These are phyloP conservation scores for Oxyteleia sp. DNA, from an alignment of 2,888 invertebrate genomes.

Conservation along the genomic window DNA sequence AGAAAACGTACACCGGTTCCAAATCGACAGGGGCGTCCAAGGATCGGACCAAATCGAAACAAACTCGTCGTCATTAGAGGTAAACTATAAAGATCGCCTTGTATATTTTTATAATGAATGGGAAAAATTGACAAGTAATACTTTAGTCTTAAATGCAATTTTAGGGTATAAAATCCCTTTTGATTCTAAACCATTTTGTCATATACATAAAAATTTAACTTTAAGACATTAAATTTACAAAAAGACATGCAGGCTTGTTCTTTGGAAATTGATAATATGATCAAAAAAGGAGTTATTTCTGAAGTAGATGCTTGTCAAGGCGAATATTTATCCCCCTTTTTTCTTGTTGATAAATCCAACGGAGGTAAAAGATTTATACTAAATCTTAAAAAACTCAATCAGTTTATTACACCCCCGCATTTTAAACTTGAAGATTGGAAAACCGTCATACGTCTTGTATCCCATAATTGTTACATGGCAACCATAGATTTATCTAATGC, in stretches of 20 bases:
- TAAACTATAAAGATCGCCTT: not conserved
- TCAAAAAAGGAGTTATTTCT: not conserved
- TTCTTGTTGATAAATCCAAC: constrained; percentile 5
- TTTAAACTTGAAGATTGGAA: constrained; percentile 25
- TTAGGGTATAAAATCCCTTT: not conserved
- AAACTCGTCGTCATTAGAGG: not conserved
- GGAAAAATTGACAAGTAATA: not conserved
- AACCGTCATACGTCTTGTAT: not conserved
- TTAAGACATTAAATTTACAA: too few relatives aligned
- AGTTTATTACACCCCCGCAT: not conserved
- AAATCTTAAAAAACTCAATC: constrained; percentile 3
- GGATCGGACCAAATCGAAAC: not conserved
- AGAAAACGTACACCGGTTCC: too few relatives aligned
- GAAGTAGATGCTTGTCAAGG: not conserved
- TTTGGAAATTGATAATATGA: not conserved
- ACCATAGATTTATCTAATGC: not conserved
- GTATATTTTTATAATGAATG: not conserved
- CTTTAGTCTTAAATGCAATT: not conserved
- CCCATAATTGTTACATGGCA: not conserved
- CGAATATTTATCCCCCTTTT: constrained; percentile 6
- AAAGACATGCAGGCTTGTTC: not conserved
- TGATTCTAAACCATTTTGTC: not conserved
- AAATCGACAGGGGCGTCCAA: too few relatives aligned
- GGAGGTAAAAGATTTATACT: not conserved
- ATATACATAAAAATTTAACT: not conserved